Base-by-base conservation (phyloP, 2,113 vertebrate species). In the Menidia beryllina region DNA sequence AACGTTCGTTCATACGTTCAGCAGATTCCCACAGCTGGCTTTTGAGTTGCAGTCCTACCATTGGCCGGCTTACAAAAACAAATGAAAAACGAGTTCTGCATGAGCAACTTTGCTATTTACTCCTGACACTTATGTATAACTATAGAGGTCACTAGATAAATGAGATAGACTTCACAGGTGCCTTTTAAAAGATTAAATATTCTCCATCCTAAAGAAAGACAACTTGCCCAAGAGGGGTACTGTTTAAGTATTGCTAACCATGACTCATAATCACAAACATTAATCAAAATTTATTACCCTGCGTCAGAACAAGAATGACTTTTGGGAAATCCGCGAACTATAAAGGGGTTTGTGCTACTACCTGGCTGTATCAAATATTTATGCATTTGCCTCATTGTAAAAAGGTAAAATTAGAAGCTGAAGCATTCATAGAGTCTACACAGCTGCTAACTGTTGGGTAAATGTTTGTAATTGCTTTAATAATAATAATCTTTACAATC, bases 121-220 rank as follows among this genome's bases (percentile, higher is more conserved):
- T 49, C 52, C 21, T 75, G 72, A 72, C 69, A 51, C 53, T 69
- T 63, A 38, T 55, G 49, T 68, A 45, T 59, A 75, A 81, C 68
- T 88, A 36, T 39, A 69, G 71, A 87, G 85, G 84, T 90, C 76
- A 87, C n/a, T 47, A 61, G 79, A 85, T 81, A 79, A 87, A 88
- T 68, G 75, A 75, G 69, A 59, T 1, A 15, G 61, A 75, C 72
- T 77, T 86, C 50, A 69, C 39, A 17, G 45, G 9, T 59, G 50
- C 52, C 54, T 57, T 83, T 85, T 69, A 76, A 14, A 52, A 58
- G 57, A 76, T 84, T 71, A 85, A 66, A 54, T 7, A 14, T 78
- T 83, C 76, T 51, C 70, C 56, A 43, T 79, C 45, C 36, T 39
- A 59, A 84, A 61, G 73, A 82, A 83, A 85, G 83, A 78, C 62